Conservation (phyloP, 1,140 invertebrate genomes). For the Sarcophaga bullata region DNA sequence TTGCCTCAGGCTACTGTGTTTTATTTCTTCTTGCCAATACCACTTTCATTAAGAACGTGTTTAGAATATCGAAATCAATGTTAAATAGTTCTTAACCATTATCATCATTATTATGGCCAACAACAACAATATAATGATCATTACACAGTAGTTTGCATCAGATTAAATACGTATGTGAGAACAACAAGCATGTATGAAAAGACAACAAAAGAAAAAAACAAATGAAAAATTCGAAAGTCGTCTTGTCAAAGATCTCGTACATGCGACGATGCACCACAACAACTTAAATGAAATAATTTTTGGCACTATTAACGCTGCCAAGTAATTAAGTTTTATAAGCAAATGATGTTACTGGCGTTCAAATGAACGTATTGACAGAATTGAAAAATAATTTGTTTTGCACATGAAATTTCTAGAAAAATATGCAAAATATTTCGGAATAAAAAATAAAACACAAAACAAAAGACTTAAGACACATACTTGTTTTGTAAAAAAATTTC, state of each 20-base stretch:
- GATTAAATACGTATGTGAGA: background rate
- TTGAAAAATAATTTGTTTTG: background rate
- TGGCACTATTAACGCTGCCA: background rate
- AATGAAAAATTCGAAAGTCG: background rate
- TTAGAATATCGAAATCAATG: background rate
- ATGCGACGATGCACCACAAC: too few relatives aligned
- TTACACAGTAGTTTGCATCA: background rate
- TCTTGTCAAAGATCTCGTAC: background rate
- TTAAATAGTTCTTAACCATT: too few relatives aligned
- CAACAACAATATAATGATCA: background rate
- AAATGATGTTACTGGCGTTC: background rate
- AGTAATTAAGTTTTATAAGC: slow-evolving; percentile 9
- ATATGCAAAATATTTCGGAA: too few relatives aligned
- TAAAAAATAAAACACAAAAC: background rate
- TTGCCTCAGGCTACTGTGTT: too few relatives aligned
- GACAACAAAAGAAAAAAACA: too few relatives aligned
- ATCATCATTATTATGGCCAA: background rate
- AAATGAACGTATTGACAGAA: background rate
- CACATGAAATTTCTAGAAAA: background rate
- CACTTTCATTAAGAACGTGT: slow-evolving; percentile 14
- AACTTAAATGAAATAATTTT: background rate
- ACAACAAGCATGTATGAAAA: background rate
- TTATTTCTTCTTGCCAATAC: background rate
- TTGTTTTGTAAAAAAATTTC: background rate
- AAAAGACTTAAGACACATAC: background rate